Base-by-base conservation (phyloP, 2,888 invertebrate genomes). In the Synergus gifuensis region DNA sequence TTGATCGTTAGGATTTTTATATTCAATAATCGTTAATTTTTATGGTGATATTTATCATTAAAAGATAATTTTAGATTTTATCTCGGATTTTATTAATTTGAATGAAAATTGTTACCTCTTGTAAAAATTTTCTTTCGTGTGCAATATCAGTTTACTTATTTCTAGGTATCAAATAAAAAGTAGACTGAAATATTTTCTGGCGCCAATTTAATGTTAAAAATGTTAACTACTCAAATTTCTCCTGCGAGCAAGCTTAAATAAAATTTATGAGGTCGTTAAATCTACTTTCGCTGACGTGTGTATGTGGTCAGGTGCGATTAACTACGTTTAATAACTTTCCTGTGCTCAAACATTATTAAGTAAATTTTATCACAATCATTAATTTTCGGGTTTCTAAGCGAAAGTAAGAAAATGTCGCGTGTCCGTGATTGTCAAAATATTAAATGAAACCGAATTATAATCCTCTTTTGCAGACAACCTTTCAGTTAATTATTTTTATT, bases 201-300 rank as follows among this genome's bases (percentile, higher is more conserved):
- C 18, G 18, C 54, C 12, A 54, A 16, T 14, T 49, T 60, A 49
- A 54, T 42, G 42, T 18, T 9, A 66, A n/a, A 66, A 66, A 66
- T 42, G 40, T 9, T 66, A n/a, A 66, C 66, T 3, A 67, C 11
- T 28, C 49, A 28, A 49, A 69, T 69, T 66, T 66, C 66, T 66
- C 66, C 18, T 18, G 54, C 16, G 14, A 36, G 54, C 9, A 66
- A 40, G 66, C 73, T 78, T 66, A 85, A 86, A 83, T 82, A 76
- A 73, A 84, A 83, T 87, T 85, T 84, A 86, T 81, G 81, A 85
- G 79, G 83, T 81, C 78, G 80, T 86, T 79, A 82, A 85, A 84
- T 86, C 81, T 79, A 86, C 85, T 86, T 86, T 87, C 87, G 85
- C 86, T 82, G n/a, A 40, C 79, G 78, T 76, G 49, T 81, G 46